Evolutionary conservation across 2,113 vertebrate genomes (phyloP).

Genomic region (Oncorhynchus tshawytscha): DNA sequence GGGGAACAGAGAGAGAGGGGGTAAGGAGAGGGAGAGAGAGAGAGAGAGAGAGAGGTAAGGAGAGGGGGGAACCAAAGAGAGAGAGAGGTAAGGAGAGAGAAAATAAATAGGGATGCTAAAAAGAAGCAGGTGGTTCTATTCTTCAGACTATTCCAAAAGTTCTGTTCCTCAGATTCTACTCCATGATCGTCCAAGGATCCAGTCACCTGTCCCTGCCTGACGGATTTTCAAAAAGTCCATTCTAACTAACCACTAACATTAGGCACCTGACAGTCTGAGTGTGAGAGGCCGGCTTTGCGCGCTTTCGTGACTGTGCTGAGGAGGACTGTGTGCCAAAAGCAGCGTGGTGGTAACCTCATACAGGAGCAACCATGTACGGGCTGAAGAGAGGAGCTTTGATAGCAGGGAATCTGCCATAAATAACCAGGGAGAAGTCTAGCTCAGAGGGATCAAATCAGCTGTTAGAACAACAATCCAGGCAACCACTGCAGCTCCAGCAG

Average conservation of each 20-base stretch:
- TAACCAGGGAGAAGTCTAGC: conserved; percentile 68
- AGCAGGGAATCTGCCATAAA: conserved; percentile 90
- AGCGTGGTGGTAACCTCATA: conserved; percentile 76
- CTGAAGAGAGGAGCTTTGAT: conserved; percentile 82
- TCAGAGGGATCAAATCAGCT: conserved; percentile 82
- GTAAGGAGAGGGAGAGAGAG: too few species aligned
- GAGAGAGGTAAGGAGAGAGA: too few species aligned
- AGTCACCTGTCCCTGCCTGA: neutral
- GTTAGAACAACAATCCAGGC: conserved; percentile 70
- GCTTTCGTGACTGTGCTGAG: conserved; percentile 22
- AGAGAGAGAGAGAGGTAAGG: too few species aligned
- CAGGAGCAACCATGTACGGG: conserved; percentile 91
- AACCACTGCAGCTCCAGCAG: neutral
- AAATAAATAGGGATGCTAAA: neutral
- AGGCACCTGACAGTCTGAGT: conserved; percentile 52
- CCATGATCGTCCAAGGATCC: conserved; percentile 18
- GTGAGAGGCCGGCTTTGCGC: conserved; percentile 26
- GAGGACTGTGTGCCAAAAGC: conserved; percentile 72
- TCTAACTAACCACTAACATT: conserved; percentile 59
- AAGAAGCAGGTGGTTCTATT: conserved; percentile 40
- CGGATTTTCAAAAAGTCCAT: conserved; percentile 54
- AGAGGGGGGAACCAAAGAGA: neutral
- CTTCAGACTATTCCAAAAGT: conserved; percentile 55
- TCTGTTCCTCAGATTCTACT: neutral
- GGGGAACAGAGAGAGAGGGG: neutral